Base-by-base conservation (phyloP, 1,140 invertebrate species). In the Drosophila eugracilis region DNA sequence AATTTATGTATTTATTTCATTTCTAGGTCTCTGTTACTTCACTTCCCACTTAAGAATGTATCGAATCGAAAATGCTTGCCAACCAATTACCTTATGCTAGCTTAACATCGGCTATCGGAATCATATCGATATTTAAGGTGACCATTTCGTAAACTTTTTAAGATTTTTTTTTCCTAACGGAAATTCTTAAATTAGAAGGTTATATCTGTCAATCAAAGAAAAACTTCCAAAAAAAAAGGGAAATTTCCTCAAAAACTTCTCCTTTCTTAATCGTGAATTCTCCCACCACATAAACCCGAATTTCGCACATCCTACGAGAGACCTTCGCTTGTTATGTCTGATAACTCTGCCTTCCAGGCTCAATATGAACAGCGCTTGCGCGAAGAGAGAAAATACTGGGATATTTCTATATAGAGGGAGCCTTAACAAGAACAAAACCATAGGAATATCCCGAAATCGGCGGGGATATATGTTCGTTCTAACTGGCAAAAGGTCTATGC, bases 401-500 rank as follows among this genome's bases (percentile, higher is more conserved):
- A 75, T 45, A 67, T 86, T 77, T 59, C 7, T 45, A 15, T 1
- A 30, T 15, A 21, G 4, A n/a, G 12, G 12, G 9, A 12, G 4
- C 32, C 17, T 5, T 47, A 17, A 5, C n/a, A 26, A n/a, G 22
- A 45, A 45, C 6, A 45, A 44, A 44, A 24, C 14, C 41, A 26
- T 15, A 12, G 21, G 47, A 26, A 69, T 26, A 34, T 50, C 66
- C 57, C 26, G 41, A 44, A 30, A 42, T 41, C 53, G 48, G 42
- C 44, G 41, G 41, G 28, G 32, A 15, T 48, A 44, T 21, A 14
- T 54, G 59, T 36, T 22, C 42, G 75, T 49, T 63, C 41, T 34
- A 77, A 80, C 83, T 86, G 83, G 62, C 81, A 86, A 86, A 88
- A 58, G 81, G 83, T 78, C 69, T 55, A 45, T 58, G 49, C 45